Evolutionary conservation across 2,113 vertebrate genomes (phyloP).

Genomic region (Felis catus): DNA sequence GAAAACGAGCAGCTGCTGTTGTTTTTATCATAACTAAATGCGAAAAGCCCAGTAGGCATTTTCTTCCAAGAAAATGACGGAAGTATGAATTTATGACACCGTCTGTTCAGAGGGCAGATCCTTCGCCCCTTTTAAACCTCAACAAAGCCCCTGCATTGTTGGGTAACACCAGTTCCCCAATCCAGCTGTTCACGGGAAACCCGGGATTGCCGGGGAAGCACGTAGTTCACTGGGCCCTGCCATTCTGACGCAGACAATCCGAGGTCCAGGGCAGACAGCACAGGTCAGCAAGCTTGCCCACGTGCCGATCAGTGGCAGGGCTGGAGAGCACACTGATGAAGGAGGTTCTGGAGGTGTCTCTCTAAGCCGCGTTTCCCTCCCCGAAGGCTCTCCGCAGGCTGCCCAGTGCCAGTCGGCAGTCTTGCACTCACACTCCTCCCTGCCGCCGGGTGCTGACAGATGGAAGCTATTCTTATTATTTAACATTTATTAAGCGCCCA

Average conservation of each 20-base stretch:
- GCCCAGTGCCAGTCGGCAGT: not conserved
- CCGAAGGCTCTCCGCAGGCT: not conserved
- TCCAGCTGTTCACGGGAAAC: fast-evolving
- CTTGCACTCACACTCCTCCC: not conserved
- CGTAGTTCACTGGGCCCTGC: fast-evolving
- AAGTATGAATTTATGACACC: not conserved
- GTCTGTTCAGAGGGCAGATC: not conserved
- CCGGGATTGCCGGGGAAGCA: not conserved
- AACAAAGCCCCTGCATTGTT: not conserved
- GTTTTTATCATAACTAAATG: not conserved
- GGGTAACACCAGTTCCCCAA: not conserved
- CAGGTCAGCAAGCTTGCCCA: fast-evolving
- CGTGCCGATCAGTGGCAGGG: fast-evolving
- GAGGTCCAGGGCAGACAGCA: not conserved
- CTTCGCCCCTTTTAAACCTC: not conserved
- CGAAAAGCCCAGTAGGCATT: not conserved
- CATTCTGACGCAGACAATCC: fast-evolving
- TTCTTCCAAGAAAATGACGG: not conserved
- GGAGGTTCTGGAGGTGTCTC: fast-evolving
- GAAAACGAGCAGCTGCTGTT: constrained; percentile 38
- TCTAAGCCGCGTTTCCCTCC: not conserved
- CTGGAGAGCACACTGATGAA: too few relatives aligned
- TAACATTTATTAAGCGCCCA: constrained; percentile 81
- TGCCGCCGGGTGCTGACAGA: constrained; percentile 66
- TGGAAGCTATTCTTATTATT: constrained; percentile 79